phyloP scores from a whole-genome alignment of 1,140 invertebrate genomes.

The Drosophila persimilis region DNA sequence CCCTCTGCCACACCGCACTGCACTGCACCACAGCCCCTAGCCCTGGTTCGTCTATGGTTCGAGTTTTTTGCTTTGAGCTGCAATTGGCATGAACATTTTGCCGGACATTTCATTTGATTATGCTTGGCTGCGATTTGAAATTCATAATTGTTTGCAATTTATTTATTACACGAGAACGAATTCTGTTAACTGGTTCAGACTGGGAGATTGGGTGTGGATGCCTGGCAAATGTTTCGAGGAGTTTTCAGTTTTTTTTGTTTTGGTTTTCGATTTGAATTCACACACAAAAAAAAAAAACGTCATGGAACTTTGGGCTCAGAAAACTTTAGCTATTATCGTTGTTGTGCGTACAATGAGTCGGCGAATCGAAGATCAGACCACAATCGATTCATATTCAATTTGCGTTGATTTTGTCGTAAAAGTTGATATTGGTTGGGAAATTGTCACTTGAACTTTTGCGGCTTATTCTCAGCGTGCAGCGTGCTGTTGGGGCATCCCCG shows the following conservation, averaged over 20 bases:
- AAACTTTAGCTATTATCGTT: neutral
- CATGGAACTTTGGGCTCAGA: slow-evolving; percentile 22
- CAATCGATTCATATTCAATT: slow-evolving; percentile 42
- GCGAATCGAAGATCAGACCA: slow-evolving; percentile 21
- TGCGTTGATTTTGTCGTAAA: slow-evolving; percentile 24
- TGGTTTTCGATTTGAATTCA: neutral
- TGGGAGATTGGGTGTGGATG: neutral
- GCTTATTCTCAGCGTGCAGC: slow-evolving; percentile 36
- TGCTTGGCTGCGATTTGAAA: slow-evolving; percentile 32
- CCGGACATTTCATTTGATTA: slow-evolving; percentile 46
- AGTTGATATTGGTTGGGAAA: slow-evolving; percentile 29
- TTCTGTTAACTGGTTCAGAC: slow-evolving; percentile 50
- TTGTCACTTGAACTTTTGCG: slow-evolving; percentile 59
- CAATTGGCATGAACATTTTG: slow-evolving; percentile 45
- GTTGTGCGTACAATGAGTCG: slow-evolving; percentile 21
- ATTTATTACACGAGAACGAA: slow-evolving; percentile 49
- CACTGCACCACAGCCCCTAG: too few species aligned
- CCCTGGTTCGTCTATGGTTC: slow-evolving; percentile 15
- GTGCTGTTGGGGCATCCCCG: slow-evolving; percentile 38
- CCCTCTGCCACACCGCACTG: slow-evolving; percentile 1
- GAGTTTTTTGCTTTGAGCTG: slow-evolving; percentile 37
- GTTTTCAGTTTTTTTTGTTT: slow-evolving; percentile 22
- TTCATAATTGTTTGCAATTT: slow-evolving; percentile 62
- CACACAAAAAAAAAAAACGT: neutral
- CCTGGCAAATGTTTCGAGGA: slow-evolving; percentile 15